Percentiles rank a stretch among this genome's conserved stretches.
phyloP scores from a whole-genome alignment of 2,888 invertebrate species.

The Brachycybe producta region DNA sequence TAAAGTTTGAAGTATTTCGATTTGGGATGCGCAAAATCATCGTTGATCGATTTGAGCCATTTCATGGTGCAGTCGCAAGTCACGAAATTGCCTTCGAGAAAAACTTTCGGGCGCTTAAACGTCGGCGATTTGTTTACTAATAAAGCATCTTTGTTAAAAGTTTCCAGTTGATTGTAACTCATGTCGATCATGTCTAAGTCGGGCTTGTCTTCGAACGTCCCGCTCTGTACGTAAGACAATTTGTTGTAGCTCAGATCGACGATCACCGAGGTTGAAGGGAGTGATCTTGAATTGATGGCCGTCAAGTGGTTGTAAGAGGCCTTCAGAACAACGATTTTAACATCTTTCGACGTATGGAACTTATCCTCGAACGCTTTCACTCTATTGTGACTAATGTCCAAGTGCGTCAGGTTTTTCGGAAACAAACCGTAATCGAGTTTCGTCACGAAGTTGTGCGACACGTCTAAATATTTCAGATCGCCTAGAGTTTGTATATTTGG shows the following conservation, averaged over 20 bases:
- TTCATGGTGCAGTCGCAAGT: constrained; percentile 3
- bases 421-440: background rate
- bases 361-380: background rate
- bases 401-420: background rate
- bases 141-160: background rate
- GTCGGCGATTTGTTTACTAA: background rate
- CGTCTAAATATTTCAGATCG: background rate
- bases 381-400: constrained; percentile 1
- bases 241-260: constrained; percentile 7
- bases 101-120: background rate
- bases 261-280: background rate
- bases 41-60: constrained; percentile 7
- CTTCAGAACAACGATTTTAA: background rate
- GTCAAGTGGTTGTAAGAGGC: constrained; percentile 1
- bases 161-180: background rate
- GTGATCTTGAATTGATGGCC: background rate
- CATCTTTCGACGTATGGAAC: background rate
- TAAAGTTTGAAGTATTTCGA: too few species aligned
- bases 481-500: background rate
- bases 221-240: background rate
- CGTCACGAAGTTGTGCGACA: constrained; percentile 9
- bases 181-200: background rate
- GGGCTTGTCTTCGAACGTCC: background rate
- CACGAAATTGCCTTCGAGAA: constrained; percentile 4
- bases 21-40: background rate